Evolutionary conservation across 2,888 invertebrate species (phyloP).

Genomic region (Mythimna lalbum): DNA sequence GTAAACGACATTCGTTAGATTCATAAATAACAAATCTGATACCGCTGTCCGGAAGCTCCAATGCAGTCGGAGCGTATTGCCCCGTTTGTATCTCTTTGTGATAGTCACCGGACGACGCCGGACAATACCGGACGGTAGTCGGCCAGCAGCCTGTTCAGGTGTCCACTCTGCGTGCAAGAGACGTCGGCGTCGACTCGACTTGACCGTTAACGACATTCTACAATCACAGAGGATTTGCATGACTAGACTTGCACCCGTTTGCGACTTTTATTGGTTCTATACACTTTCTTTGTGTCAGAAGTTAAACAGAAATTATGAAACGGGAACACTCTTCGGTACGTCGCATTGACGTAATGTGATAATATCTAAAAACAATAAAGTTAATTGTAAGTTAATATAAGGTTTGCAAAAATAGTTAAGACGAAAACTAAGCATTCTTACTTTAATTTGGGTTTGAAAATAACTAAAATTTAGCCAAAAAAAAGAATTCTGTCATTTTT

Average conservation of each 20-base stretch:
- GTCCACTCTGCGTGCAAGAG: slow-evolving; percentile 13
- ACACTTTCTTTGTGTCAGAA: neutral
- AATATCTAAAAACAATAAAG: neutral
- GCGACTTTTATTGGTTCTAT: neutral
- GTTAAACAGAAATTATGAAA: neutral
- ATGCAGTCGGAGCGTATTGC: slow-evolving; percentile 38
- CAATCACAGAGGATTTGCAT: slow-evolving; percentile 1
- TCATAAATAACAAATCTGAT: slow-evolving; percentile 42
- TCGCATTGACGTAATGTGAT: too few species aligned
- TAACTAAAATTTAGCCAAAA: too few species aligned
- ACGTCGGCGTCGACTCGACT: slow-evolving; percentile 14
- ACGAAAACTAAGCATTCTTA: too few species aligned
- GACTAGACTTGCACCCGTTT: neutral
- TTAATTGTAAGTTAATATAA: too few species aligned
- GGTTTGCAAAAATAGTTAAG: too few species aligned
- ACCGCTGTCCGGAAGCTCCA: slow-evolving; percentile 28
- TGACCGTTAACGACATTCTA: slow-evolving; percentile 13
- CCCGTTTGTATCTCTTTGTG: slow-evolving; percentile 52
- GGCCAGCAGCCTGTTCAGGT: slow-evolving; percentile 16
- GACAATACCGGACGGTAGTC: slow-evolving; percentile 11
- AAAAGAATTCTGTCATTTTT: too few species aligned
- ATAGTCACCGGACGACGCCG: slow-evolving; percentile 26
- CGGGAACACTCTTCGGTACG: neutral
- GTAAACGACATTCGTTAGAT: slow-evolving; percentile 9
- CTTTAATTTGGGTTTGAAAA: too few species aligned